These are phyloP conservation scores for Spheniscus humboldti DNA, from an alignment of 2,797 vertebrate genomes.

Conservation along the genomic window DNA sequence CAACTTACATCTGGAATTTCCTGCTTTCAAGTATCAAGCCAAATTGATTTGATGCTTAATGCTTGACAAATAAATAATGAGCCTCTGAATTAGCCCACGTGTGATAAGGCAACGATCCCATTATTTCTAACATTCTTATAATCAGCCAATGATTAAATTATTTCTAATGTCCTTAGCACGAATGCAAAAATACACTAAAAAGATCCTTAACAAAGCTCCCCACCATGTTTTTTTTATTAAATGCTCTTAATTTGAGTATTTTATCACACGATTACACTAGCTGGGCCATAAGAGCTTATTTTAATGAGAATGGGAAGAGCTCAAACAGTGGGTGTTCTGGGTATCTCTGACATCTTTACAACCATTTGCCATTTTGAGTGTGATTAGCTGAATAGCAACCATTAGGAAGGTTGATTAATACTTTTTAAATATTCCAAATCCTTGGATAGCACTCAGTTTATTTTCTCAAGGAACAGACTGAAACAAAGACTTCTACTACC, in stretches of 20 bases:
- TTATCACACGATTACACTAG: slow-evolving; percentile 54
- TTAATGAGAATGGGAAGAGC: slow-evolving; percentile 64
- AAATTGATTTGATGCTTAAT: slow-evolving; percentile 74
- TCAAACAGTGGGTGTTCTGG: slow-evolving; percentile 63
- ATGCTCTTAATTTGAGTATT: slow-evolving; percentile 62
- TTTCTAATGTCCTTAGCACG: slow-evolving; percentile 65
- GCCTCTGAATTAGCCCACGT: slow-evolving; percentile 68
- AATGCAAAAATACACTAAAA: slow-evolving; percentile 68
- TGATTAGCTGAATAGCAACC: slow-evolving; percentile 64
- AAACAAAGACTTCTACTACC: not conserved
- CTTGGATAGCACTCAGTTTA: not conserved
- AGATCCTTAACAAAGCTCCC: slow-evolving; percentile 64
- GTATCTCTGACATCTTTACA: slow-evolving; percentile 68
- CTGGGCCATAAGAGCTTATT: slow-evolving; percentile 67
- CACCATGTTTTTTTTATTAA: slow-evolving; percentile 62
- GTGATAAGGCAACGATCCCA: slow-evolving; percentile 71
- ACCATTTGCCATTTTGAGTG: slow-evolving; percentile 57
- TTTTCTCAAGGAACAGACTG: not conserved
- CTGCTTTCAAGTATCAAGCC: slow-evolving; percentile 68
- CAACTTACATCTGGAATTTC: slow-evolving; percentile 69
- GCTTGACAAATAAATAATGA: slow-evolving; percentile 75
- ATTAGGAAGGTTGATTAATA: slow-evolving; percentile 68
- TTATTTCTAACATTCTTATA: slow-evolving; percentile 69
- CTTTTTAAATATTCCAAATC: slow-evolving; percentile 58
- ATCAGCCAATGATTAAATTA: slow-evolving; percentile 76